A percentile compares a stretch with the other conserved stretches of the same genome.
phyloP scores from a whole-genome alignment of 2,888 invertebrate genomes.

The Mesorhabditis sp. region DNA sequence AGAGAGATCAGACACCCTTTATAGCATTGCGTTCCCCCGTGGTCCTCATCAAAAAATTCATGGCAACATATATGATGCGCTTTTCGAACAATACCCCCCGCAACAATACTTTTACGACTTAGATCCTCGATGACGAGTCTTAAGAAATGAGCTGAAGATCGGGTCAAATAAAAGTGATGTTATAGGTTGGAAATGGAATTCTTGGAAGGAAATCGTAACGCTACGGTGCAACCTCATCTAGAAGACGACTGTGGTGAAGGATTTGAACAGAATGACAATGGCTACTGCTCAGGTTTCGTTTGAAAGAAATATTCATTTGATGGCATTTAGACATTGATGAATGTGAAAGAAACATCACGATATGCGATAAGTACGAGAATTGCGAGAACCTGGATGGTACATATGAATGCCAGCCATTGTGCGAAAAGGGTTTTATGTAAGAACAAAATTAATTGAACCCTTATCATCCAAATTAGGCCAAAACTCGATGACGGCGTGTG shows the following conservation, averaged over 20 bases:
- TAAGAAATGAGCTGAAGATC: no score
- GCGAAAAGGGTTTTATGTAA: background rate
- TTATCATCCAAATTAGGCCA: background rate
- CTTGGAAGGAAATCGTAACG: constrained; percentile 17
- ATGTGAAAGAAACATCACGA: constrained; percentile 21
- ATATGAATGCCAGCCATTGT: background rate
- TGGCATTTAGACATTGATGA: constrained; percentile 43
- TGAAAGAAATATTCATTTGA: background rate
- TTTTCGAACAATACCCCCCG: no score
- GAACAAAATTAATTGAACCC: background rate
- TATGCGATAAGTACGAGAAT: background rate
- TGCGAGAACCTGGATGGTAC: background rate
- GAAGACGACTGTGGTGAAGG: constrained; percentile 28
- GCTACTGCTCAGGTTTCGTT: constrained; percentile 18
- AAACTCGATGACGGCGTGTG: constrained; percentile 4
- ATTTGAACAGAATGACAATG: constrained; percentile 19
- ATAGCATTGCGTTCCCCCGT: no score
- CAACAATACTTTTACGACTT: no score
- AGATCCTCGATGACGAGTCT: no score
- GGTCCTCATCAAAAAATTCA: no score
- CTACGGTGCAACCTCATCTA: constrained; percentile 14
- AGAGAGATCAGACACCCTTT: no score
- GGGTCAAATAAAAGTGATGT: background rate
- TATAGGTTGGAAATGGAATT: constrained; percentile 8
- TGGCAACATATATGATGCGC: no score